phyloP scores from a whole-genome alignment of 2,113 vertebrate species.

The Maccullochella peelii region DNA sequence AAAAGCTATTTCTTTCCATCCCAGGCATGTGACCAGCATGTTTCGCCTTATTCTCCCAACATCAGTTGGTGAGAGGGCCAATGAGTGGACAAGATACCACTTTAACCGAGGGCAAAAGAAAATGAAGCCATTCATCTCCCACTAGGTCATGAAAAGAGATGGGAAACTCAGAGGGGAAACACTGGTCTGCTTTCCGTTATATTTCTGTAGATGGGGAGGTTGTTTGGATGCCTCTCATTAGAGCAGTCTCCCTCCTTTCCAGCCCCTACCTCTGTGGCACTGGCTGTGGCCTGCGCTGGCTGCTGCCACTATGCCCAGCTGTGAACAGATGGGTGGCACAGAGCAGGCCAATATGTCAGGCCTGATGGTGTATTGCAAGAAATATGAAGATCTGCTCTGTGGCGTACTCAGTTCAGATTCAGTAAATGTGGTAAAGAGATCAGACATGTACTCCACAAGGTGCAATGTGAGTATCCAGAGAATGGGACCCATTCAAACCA shows the following conservation, averaged over 20 bases:
- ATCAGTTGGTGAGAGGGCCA: conserved; percentile 59
- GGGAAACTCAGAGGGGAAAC: conserved; percentile 54
- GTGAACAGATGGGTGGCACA: conserved; percentile 62
- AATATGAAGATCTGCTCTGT: conserved; percentile 48
- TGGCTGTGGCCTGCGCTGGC: conserved; percentile 30
- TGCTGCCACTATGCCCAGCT: conserved; percentile 35
- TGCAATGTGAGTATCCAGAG: background rate
- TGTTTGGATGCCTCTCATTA: conserved; percentile 42
- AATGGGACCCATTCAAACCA: background rate
- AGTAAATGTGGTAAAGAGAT: conserved; percentile 45
- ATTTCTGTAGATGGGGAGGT: conserved; percentile 47
- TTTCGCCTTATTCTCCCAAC: conserved; percentile 58
- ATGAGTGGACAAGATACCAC: conserved; percentile 67
- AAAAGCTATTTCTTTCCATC: conserved; percentile 58
- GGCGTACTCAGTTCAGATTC: conserved; percentile 34
- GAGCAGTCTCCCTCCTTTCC: conserved; percentile 26
- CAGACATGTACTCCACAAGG: background rate
- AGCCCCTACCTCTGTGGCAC: conserved; percentile 47
- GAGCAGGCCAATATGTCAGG: conserved; percentile 58
- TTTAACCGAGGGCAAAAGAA: conserved; percentile 79
- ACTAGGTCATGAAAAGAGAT: conserved; percentile 68
- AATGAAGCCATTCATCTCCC: conserved; percentile 78
- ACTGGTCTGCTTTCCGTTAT: conserved; percentile 54
- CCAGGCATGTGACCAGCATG: conserved; percentile 61
- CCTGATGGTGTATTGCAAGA: conserved; percentile 60